Percentiles rank a stretch among this genome's conserved stretches.
These are phyloP conservation scores for Dromococcyx pavoninus DNA, from an alignment of 2,797 vertebrate species.

Conservation along the genomic window DNA sequence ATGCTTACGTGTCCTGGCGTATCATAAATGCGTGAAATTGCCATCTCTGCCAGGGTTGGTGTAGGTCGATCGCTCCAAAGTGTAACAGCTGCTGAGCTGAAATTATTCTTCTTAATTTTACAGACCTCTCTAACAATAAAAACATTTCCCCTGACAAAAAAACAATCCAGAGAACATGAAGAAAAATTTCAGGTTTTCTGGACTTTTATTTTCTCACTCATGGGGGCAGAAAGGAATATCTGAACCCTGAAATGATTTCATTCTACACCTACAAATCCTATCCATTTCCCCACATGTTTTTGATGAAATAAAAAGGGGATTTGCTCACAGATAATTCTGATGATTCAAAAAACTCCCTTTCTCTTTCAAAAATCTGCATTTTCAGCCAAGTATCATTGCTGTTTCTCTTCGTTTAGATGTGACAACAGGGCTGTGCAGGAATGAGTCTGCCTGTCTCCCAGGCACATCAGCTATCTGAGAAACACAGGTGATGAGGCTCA, in stretches of 20 bases:
- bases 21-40: slow-evolving; percentile 33
- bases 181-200: background rate
- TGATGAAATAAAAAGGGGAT: background rate
- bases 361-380: background rate
- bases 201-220: background rate
- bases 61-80: background rate
- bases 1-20: background rate
- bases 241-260: background rate
- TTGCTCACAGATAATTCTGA: background rate
- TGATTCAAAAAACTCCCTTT: background rate
- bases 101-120: background rate
- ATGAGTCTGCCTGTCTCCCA: background rate
- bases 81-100: slow-evolving; percentile 12
- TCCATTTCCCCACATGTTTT: background rate
- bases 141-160: background rate
- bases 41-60: background rate
- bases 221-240: background rate
- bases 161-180: background rate
- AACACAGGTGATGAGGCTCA: fast-evolving
- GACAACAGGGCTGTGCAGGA: background rate
- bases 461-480: background rate
- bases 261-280: background rate
- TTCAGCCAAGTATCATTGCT: background rate
- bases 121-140: background rate
- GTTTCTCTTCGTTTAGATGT: background rate